Conservation (phyloP, 1,140 invertebrate species). For the Ceratosolen fusciceps region DNA sequence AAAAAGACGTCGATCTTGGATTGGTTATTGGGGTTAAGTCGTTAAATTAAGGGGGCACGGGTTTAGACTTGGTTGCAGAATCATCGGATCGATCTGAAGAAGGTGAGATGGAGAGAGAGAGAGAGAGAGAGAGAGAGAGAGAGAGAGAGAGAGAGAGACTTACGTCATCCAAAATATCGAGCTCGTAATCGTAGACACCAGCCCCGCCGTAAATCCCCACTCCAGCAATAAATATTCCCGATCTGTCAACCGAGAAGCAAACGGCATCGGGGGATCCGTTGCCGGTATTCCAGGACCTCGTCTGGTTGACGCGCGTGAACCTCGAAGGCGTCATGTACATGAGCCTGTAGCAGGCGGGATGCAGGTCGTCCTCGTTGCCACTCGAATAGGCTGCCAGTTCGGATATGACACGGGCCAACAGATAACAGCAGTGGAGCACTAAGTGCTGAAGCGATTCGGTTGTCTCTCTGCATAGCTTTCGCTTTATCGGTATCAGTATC, state of each 20-base stretch:
- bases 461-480: conserved; percentile 75
- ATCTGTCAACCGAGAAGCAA: conserved; percentile 91
- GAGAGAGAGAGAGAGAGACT: no score
- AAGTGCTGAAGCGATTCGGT: conserved; percentile 75
- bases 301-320: conserved; percentile 90
- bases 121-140: no score
- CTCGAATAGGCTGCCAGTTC: conserved; percentile 88
- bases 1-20: no score
- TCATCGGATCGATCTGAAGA: no score
- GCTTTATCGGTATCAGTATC: conserved; percentile 83
- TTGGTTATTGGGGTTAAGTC: no score
- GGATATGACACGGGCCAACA: conserved; percentile 87
- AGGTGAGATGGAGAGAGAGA: no score
- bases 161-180: conserved; percentile 90
- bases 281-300: conserved; percentile 95
- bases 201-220: conserved; percentile 90
- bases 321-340: conserved; percentile 89
- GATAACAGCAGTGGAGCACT: conserved; percentile 87
- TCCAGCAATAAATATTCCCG: conserved; percentile 91
- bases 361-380: conserved; percentile 78
- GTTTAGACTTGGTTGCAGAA: no score
- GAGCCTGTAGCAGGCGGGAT: conserved; percentile 77
- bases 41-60: no score
- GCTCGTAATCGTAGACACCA: conserved; percentile 90
- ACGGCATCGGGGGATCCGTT: conserved; percentile 97